Conservation (phyloP, 2,888 invertebrate species). For the Campoplex capitator region DNA sequence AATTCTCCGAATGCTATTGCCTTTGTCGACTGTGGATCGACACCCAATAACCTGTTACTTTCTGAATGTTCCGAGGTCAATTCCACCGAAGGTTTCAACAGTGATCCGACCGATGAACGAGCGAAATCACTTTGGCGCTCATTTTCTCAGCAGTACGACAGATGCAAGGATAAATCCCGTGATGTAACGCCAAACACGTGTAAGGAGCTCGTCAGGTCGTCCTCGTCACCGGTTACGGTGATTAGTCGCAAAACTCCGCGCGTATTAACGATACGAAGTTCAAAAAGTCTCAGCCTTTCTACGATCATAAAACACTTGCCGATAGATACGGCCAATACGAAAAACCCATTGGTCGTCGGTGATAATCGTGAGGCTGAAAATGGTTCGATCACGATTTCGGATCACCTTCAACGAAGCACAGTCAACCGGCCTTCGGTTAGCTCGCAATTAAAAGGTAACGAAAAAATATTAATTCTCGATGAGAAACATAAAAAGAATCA, state of each 20-base stretch:
- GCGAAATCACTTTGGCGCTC: slow-evolving; percentile 47
- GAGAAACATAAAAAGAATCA: background rate
- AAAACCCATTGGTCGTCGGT: slow-evolving; percentile 76
- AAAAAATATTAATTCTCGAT: background rate
- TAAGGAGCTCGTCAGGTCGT: slow-evolving; percentile 25
- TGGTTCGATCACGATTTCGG: background rate
- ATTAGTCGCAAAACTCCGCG: slow-evolving; percentile 68
- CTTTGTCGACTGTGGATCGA: slow-evolving; percentile 80
- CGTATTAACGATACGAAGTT: slow-evolving; percentile 74
- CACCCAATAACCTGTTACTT: slow-evolving; percentile 35
- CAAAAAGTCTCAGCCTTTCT: slow-evolving; percentile 73
- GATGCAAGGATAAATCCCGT: slow-evolving; percentile 9
- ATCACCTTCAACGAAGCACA: background rate
- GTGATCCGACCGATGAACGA: background rate
- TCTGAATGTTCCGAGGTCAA: slow-evolving; percentile 18
- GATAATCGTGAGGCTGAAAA: slow-evolving; percentile 67
- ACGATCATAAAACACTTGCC: slow-evolving; percentile 77
- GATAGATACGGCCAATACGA: slow-evolving; percentile 72
- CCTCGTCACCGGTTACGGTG: slow-evolving; percentile 35
- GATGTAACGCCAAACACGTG: background rate
- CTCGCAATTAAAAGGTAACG: slow-evolving; percentile 5
- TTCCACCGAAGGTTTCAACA: background rate
- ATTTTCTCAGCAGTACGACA: slow-evolving; percentile 52
- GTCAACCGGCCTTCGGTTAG: background rate
- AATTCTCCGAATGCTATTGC: slow-evolving; percentile 74